A percentile compares a stretch with the other conserved stretches of the same genome.
phyloP scores from a whole-genome alignment of 2,888 invertebrate species.

The Rhyacophila evoluta region DNA sequence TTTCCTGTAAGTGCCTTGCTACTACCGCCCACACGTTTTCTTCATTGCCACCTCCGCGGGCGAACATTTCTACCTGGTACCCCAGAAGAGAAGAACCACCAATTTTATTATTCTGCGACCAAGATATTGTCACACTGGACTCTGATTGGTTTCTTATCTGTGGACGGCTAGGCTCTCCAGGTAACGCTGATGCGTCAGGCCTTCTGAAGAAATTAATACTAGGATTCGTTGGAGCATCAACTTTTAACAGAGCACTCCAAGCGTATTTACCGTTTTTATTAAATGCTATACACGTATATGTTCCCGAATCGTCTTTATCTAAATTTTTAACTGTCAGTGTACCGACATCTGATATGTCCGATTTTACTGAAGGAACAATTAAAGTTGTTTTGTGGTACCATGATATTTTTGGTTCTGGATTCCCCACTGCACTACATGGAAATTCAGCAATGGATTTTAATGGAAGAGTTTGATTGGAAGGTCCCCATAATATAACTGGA shows the following conservation, averaged over 20 bases:
- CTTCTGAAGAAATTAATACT: conserved; percentile 85
- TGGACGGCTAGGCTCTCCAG: conserved; percentile 86
- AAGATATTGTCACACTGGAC: conserved; percentile 82
- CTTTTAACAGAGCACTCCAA: conserved; percentile 83
- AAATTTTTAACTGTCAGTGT: conserved; percentile 81
- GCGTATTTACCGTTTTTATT: conserved; percentile 90
- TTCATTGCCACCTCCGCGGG: conserved; percentile 64
- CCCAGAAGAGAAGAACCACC: conserved; percentile 87
- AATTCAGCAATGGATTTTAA: conserved; percentile 87
- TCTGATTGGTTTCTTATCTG: conserved; percentile 80
- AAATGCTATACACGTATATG: conserved; percentile 86
- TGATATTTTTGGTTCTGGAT: conserved; percentile 82
- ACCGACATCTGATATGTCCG: conserved; percentile 79
- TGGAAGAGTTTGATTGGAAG: conserved; percentile 93
- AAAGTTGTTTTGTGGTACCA: conserved; percentile 87
- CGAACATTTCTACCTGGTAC: conserved; percentile 84
- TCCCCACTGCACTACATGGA: conserved; percentile 85
- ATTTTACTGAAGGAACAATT: conserved; percentile 75
- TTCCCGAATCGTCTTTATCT: conserved; percentile 77
- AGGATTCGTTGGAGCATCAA: conserved; percentile 85
- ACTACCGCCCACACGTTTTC: conserved; percentile 70
- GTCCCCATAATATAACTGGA: conserved; percentile 90
- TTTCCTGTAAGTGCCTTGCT: conserved; percentile 76
- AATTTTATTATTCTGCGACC: conserved; percentile 87
- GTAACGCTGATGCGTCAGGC: conserved; percentile 83